Evolutionary conservation across 2,113 vertebrate genomes (phyloP).

Genomic region (Globicephala melas): DNA sequence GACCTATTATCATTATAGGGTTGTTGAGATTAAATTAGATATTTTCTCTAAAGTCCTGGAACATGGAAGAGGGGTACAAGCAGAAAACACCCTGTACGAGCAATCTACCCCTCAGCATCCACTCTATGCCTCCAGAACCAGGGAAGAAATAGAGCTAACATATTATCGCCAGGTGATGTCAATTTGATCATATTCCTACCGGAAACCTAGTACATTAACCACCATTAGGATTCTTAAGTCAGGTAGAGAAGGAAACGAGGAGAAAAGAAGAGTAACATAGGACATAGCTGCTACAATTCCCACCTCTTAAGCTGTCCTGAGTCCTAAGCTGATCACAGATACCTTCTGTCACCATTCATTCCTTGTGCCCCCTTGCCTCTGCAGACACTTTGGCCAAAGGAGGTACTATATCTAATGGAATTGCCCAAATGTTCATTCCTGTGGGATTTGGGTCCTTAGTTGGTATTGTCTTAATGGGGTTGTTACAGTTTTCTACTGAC

Average conservation of each 20-base stretch:
- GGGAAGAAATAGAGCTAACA: not conserved
- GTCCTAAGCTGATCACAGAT: not conserved
- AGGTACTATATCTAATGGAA: not conserved
- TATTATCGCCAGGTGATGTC: not conserved
- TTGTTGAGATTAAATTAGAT: not conserved
- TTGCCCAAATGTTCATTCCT: not conserved
- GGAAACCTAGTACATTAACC: not conserved
- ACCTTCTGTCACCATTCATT: not conserved
- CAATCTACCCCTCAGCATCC: not conserved
- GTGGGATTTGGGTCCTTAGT: not conserved
- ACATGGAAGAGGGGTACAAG: not conserved
- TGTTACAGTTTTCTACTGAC: not conserved
- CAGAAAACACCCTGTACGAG: not conserved
- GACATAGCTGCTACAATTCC: not conserved
- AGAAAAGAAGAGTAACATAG: not conserved
- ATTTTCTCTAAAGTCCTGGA: not conserved
- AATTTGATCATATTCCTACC: not conserved
- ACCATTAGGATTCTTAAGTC: not conserved
- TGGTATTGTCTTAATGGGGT: not conserved
- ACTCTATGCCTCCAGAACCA: not conserved
- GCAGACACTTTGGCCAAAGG: not conserved
- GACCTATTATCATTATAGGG: not conserved
- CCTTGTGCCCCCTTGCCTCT: not conserved
- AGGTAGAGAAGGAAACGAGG: not conserved
- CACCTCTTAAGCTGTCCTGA: too few species aligned